phyloP scores from a whole-genome alignment of 2,888 invertebrate genomes.

The Gerris lacustris region DNA sequence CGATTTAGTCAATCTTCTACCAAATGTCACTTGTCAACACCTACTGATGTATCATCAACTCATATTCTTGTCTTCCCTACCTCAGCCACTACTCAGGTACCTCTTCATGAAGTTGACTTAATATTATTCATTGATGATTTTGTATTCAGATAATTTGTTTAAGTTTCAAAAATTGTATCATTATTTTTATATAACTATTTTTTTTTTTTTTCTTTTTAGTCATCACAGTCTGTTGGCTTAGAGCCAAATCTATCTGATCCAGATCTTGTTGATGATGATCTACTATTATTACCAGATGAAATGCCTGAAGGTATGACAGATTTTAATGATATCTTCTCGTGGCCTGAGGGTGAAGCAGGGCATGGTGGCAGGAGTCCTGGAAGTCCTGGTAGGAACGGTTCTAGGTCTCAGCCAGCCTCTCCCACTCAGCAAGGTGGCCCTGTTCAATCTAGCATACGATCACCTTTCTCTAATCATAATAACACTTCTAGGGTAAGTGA shows the following conservation, averaged over 20 bases:
- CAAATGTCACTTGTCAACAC: conserved; percentile 83
- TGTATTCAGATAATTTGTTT: neutral
- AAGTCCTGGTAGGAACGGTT: conserved; percentile 33
- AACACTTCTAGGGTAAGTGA: conserved; percentile 41
- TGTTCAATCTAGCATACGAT: conserved; percentile 37
- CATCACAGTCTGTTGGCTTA: conserved; percentile 58
- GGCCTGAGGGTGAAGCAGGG: conserved; percentile 48
- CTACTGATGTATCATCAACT: conserved; percentile 90
- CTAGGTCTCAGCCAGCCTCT: conserved; percentile 41
- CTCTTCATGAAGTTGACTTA: conserved; percentile 2
- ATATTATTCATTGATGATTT: neutral
- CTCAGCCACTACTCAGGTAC: conserved; percentile 81
- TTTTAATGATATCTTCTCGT: conserved; percentile 65
- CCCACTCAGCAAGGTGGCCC: conserved; percentile 40
- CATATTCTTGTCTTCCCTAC: conserved; percentile 98
- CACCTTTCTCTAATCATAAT: conserved; percentile 40
- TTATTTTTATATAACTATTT: neutral
- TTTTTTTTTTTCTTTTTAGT: conserved; percentile 37
- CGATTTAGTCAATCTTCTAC: conserved; percentile 76
- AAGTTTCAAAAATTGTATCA: neutral
- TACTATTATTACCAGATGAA: conserved; percentile 49
- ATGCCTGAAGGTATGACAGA: conserved; percentile 58
- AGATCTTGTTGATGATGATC: conserved; percentile 53
- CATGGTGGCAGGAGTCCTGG: conserved; percentile 43
- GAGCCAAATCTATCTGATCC: conserved; percentile 54